Conservation (phyloP, 2,113 vertebrate genomes). For the Gymnobelideus leadbeateri region DNA sequence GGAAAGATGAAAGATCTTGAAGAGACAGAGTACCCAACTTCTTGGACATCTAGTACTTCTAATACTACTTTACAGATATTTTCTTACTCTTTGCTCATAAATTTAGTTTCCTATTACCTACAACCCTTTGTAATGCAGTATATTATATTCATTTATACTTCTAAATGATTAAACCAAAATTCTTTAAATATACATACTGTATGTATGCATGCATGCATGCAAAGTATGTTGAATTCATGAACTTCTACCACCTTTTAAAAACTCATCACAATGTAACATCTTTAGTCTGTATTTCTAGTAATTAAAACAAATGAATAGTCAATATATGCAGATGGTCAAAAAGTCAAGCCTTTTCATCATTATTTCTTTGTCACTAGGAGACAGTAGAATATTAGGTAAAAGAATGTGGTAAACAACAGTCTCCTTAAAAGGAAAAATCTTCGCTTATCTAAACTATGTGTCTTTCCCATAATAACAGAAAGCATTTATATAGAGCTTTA, state of each 20-base stretch:
- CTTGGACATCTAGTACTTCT: neutral
- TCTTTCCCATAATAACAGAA: neutral
- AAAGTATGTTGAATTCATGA: neutral
- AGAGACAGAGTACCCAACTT: neutral
- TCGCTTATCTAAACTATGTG: neutral
- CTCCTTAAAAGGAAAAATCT: neutral
- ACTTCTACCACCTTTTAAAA: conserved; percentile 9
- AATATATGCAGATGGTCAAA: neutral
- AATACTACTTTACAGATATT: neutral
- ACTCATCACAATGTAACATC: neutral
- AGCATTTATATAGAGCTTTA: neutral
- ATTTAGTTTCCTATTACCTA: conserved; percentile 22
- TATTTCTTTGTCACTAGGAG: conserved; percentile 20
- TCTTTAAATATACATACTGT: neutral
- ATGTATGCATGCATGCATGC: neutral
- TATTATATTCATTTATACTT: too few species aligned
- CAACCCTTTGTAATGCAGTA: neutral
- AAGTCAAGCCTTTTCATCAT: neutral
- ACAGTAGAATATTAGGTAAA: conserved; percentile 11
- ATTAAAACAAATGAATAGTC: conserved; percentile 6
- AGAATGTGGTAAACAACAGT: neutral
- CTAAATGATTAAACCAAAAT: conserved; percentile 11
- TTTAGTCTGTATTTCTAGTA: neutral
- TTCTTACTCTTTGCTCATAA: neutral
- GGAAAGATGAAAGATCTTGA: neutral